Evolutionary conservation across 2,797 vertebrate genomes (phyloP).

Genomic region (Benthosema pterotum): DNA sequence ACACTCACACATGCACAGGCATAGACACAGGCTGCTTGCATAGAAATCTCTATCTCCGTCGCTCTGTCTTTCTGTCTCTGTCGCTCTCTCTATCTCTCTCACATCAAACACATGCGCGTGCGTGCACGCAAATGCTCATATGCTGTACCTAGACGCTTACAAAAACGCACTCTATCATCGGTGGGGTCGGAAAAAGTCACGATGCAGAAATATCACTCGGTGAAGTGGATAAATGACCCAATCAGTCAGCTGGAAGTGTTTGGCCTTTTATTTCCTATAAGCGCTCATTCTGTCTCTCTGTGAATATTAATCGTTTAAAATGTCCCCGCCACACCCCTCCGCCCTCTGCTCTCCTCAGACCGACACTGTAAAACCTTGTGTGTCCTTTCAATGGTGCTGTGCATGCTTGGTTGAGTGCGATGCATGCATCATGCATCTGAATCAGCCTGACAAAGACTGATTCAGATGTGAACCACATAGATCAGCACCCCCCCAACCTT

Average conservation of each 20-base stretch:
- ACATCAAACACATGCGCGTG: not conserved
- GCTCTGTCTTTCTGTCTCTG: too few species aligned
- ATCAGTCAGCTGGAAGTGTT: conserved; percentile 71
- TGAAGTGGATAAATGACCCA: conserved; percentile 75
- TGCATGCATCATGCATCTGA: too few species aligned
- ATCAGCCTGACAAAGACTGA: conserved; percentile 34
- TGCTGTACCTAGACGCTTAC: conserved; percentile 24
- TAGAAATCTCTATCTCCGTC: too few species aligned
- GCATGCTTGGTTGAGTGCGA: too few species aligned
- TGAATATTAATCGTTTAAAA: conserved; percentile 71
- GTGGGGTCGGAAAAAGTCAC: conserved; percentile 49
- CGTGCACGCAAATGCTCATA: conserved; percentile 14
- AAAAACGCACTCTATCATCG: conserved; percentile 56
- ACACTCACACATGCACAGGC: conserved; percentile 13
- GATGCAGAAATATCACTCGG: conserved; percentile 64
- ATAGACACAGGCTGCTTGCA: conserved; percentile 2
- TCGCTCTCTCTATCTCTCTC: not conserved
- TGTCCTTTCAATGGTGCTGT: too few species aligned
- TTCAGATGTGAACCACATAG: too few species aligned
- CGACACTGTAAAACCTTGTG: not conserved
- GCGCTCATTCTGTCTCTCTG: conserved; percentile 61
- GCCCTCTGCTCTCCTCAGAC: not conserved
- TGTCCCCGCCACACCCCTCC: conserved; percentile 36
- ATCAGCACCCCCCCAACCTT: too few species aligned
- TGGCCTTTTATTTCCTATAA: conserved; percentile 75